phyloP scores from a whole-genome alignment of 2,888 invertebrate genomes.

The Lasioglossum lativentre region DNA sequence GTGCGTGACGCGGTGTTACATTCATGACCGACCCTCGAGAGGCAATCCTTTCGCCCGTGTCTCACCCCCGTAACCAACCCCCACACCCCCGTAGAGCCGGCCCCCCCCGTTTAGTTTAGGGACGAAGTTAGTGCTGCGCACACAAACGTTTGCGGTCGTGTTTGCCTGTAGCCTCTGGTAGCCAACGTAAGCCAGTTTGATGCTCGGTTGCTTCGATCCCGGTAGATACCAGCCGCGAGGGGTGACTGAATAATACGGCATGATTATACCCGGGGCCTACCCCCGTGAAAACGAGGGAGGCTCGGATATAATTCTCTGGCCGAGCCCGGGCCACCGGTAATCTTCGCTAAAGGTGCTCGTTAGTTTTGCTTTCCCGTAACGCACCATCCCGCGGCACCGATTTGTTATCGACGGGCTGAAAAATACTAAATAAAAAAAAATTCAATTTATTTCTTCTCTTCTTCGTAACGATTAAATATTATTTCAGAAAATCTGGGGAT shows the following conservation, averaged over 20 bases:
- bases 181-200: constrained; percentile 82
- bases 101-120: constrained; percentile 62
- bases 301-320: constrained; percentile 55
- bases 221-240: constrained; percentile 74
- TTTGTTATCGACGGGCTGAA: background rate
- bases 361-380: constrained; percentile 53
- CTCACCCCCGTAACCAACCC: background rate
- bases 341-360: constrained; percentile 62
- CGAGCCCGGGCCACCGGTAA: constrained; percentile 46
- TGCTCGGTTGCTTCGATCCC: constrained; percentile 80
- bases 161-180: constrained; percentile 70
- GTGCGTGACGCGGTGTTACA: constrained; percentile 56
- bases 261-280: constrained; percentile 71
- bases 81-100: background rate
- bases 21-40: constrained; percentile 53
- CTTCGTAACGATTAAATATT: too few relatives aligned
- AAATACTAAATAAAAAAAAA: too few relatives aligned
- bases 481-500: too few relatives aligned
- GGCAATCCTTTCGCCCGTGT: constrained; percentile 38
- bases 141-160: constrained; percentile 78
- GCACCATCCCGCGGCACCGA: background rate
- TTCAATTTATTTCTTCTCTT: too few relatives aligned
- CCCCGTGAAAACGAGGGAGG: constrained; percentile 61
- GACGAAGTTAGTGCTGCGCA: constrained; percentile 65
- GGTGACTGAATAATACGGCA: constrained; percentile 74